Base-by-base conservation (phyloP, 2,113 vertebrate genomes). In the Todiramphus chloris region DNA sequence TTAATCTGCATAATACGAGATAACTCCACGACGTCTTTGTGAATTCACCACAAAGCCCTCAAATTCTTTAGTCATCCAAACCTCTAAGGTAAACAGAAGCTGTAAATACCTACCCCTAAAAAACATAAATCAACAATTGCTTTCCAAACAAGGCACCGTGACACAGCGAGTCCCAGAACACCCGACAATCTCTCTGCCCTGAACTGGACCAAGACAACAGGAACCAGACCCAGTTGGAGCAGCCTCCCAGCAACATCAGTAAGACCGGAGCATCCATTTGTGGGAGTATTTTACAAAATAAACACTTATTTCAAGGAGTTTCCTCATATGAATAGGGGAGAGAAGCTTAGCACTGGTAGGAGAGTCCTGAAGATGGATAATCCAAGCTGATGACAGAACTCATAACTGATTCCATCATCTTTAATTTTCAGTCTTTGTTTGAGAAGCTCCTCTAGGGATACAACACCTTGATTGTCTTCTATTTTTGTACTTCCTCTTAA, bases 291-390 rank as follows among this genome's bases (percentile, higher is more conserved):
- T 58, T 27, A 37, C 6, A 13, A 56, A 76, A 39, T 0, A 0
- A 87, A 8, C 3, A 7, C 3, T 81, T 55, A 30, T 66, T 72
- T 24, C 41, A 50, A 13, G 0, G 2, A 48, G 16, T 2, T 62
- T 15, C n/a, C 21, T 35, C 12, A 0, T 5, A 11, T 6, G 23
- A 20, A 1, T 0, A 21, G 20, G 3, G 13, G 16, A 80, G 20
- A 0, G 2, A 89, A 53, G 55, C 6, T 5, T 3, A 35, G 43
- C 12, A 8, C 8, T 3, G 33, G 30, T 3, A 50, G 21, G 17
- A 13, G 16, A 56, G 18, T 10, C 2, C 1, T 27, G 64, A 79
- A n/a, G 25, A 37, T 13, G 46, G 35, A 77, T 37, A 81, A 58
- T 8, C 28, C 50, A 83, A 56, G 58, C 10, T 31, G 53, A 24